phyloP scores from a whole-genome alignment of 2,113 vertebrate genomes.

The Jacana jacana region DNA sequence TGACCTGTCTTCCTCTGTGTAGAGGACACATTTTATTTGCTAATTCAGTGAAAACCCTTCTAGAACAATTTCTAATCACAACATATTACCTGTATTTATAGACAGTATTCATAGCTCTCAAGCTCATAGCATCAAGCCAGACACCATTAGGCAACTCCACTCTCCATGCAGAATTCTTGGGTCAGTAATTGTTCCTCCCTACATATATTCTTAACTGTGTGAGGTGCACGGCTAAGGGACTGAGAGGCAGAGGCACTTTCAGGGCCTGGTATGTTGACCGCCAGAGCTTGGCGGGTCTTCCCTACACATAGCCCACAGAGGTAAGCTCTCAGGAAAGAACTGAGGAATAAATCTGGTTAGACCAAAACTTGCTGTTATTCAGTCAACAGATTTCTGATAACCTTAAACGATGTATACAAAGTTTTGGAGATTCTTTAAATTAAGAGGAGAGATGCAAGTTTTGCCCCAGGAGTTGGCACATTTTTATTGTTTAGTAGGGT shows the following conservation, averaged over 20 bases:
- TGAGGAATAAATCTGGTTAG: background rate
- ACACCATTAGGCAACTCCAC: background rate
- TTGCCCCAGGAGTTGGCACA: background rate
- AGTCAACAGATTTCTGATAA: background rate
- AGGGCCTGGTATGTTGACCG: background rate
- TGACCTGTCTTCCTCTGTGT: background rate
- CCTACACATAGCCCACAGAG: background rate
- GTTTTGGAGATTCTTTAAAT: background rate
- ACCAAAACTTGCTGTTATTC: background rate
- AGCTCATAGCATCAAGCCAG: background rate
- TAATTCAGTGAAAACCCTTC: background rate
- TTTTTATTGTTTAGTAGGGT: background rate
- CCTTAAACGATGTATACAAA: background rate
- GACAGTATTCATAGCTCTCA: background rate
- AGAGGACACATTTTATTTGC: background rate
- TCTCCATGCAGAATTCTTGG: background rate
- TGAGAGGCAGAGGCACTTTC: background rate
- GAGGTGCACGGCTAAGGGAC: background rate
- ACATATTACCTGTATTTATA: background rate
- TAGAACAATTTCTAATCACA: background rate
- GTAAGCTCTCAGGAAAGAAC: background rate
- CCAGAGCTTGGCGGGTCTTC: background rate
- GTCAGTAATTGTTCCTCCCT: background rate
- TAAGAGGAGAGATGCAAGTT: background rate
- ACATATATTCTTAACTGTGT: background rate